Evolutionary conservation across 2,888 invertebrate genomes (phyloP).

Genomic region (Anthophora plumipes): DNA sequence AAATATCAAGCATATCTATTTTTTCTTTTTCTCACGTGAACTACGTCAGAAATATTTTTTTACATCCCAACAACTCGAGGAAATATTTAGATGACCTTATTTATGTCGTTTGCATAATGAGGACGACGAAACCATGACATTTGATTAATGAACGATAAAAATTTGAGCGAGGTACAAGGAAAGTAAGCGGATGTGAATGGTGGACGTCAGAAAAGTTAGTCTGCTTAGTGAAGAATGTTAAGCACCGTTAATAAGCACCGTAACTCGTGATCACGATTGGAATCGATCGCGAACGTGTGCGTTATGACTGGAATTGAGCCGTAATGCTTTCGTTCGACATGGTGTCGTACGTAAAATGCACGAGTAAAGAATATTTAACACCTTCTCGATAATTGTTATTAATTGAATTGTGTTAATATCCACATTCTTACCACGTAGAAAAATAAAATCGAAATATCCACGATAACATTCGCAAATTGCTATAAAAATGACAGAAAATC

Average conservation of each 20-base stretch:
- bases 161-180: slow-evolving; percentile 38
- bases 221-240: slow-evolving; percentile 68
- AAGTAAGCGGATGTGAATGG: slow-evolving; percentile 68
- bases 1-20: too few species aligned
- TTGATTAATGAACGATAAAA: slow-evolving; percentile 54
- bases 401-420: not conserved
- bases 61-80: too few species aligned
- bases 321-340: slow-evolving; percentile 20
- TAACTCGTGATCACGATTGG: slow-evolving; percentile 63
- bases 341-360: not conserved
- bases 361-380: not conserved
- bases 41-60: too few species aligned
- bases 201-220: slow-evolving; percentile 54
- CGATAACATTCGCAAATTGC: too few species aligned
- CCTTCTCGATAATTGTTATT: not conserved
- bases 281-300: slow-evolving; percentile 26
- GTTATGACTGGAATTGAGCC: slow-evolving; percentile 18
- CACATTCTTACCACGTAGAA: not conserved
- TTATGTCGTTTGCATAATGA: too few species aligned
- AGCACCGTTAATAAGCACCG: slow-evolving; percentile 77
- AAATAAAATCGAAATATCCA: too few species aligned
- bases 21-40: too few species aligned
- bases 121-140: too few species aligned
- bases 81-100: too few species aligned
- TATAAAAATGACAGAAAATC: too few species aligned